Conservation (phyloP, 2,113 vertebrate genomes). For the Gymnorhina tibicen region DNA sequence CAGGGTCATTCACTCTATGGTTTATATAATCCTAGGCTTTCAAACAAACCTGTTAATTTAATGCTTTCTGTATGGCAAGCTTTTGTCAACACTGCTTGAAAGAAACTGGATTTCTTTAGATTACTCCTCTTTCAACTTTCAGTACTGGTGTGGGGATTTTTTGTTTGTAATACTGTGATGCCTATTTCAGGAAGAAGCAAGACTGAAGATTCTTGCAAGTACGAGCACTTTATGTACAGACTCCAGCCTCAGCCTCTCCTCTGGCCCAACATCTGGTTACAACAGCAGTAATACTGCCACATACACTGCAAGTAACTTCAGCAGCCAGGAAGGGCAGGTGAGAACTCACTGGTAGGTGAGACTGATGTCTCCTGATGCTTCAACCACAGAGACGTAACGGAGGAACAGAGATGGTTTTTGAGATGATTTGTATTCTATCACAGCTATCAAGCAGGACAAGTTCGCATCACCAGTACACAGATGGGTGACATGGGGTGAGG, state of each 20-base stretch:
- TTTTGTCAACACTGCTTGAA: background rate
- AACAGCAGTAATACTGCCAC: constrained; percentile 84
- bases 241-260: constrained; percentile 90
- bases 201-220: constrained; percentile 78
- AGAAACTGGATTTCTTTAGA: background rate
- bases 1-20: background rate
- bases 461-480: background rate
- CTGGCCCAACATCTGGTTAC: constrained; percentile 92
- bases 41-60: background rate
- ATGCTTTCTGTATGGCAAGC: background rate
- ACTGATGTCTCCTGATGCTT: background rate
- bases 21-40: background rate
- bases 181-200: constrained; percentile 81
- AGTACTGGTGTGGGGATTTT: background rate
- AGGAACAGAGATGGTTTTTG: background rate
- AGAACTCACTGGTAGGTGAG: background rate
- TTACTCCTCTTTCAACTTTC: background rate
- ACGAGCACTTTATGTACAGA: constrained; percentile 86
- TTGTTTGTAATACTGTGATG: background rate
- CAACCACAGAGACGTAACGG: background rate
- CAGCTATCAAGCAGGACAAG: background rate
- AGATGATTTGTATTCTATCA: background rate
- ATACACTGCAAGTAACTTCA: constrained; percentile 56
- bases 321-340: constrained; percentile 72
- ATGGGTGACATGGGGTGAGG: background rate